Conservation (phyloP, 2,888 invertebrate genomes). For the Ectemnius continuus region DNA sequence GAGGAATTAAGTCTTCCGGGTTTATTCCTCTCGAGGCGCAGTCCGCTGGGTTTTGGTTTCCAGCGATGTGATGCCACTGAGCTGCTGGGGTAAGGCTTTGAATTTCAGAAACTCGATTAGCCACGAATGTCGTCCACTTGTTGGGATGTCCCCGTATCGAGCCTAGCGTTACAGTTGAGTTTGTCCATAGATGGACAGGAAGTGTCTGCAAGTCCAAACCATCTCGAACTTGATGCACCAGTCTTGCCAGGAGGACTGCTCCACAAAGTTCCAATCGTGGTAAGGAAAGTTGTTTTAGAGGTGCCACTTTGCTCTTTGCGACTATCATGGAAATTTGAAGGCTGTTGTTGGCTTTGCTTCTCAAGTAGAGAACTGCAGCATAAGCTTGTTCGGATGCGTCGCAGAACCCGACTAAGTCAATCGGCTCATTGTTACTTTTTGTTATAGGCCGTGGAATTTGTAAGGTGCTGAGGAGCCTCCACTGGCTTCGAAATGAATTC, state of each 20-base stretch:
- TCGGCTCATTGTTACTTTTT: too few species aligned
- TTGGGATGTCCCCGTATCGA: constrained; percentile 8
- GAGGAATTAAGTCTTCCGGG: neutral
- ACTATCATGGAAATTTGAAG: too few species aligned
- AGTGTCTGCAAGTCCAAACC: too few species aligned
- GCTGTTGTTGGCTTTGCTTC: too few species aligned
- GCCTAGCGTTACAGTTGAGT: neutral
- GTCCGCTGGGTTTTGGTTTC: neutral
- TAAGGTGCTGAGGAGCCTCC: too few species aligned
- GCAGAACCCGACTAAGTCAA: too few species aligned
- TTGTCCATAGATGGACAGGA: neutral
- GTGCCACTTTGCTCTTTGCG: too few species aligned
- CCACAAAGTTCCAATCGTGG: constrained; percentile 39
- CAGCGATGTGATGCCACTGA: neutral
- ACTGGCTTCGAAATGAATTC: too few species aligned
- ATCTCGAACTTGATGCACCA: too few species aligned
- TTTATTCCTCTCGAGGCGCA: constrained; percentile 12
- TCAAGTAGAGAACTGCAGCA: too few species aligned
- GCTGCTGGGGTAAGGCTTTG: neutral
- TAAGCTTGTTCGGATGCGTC: too few species aligned
- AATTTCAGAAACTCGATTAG: constrained; percentile 12
- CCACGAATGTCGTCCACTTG: constrained; percentile 16
- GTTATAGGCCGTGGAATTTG: too few species aligned
- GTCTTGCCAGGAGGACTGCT: constrained; percentile 10
- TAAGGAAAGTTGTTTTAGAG: neutral